Conservation (phyloP, 2,113 vertebrate species). For the Scytalopus superciliaris region DNA sequence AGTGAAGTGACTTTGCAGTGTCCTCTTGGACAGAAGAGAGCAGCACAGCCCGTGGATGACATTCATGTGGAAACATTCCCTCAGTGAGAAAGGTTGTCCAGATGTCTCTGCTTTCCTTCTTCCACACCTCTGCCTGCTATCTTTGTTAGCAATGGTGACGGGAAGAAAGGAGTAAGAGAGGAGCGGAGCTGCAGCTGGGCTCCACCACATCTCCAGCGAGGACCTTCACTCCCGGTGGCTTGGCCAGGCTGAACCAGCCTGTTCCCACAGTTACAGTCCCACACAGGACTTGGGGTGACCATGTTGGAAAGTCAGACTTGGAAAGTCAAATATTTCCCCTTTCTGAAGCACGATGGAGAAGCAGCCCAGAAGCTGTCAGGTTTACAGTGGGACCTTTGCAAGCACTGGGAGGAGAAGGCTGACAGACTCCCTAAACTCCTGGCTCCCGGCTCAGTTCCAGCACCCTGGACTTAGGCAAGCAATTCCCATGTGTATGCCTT, state of each 20-base stretch:
- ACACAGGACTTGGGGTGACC: rapidly evolving
- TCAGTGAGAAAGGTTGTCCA: neutral
- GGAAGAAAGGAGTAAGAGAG: neutral
- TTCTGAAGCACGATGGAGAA: rapidly evolving
- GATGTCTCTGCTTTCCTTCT: neutral
- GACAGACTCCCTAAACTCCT: neutral
- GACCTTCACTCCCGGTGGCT: neutral
- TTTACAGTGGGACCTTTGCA: neutral
- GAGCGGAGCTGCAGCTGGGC: neutral
- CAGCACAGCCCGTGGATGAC: neutral
- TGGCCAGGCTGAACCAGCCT: neutral
- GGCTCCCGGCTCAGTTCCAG: neutral
- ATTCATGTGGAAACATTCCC: neutral
- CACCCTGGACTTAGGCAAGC: neutral
- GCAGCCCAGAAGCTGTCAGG: neutral
- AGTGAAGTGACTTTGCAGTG: neutral
- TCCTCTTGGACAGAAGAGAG: neutral
- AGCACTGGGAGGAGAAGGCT: rapidly evolving
- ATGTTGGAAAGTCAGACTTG: rapidly evolving
- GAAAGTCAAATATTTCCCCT: neutral
- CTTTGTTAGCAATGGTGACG: neutral
- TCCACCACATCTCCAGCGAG: neutral
- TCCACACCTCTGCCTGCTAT: neutral
- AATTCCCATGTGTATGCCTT: neutral
- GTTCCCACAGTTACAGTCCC: rapidly evolving